Percentiles rank a stretch among this genome's conserved stretches.
These are phyloP conservation scores for Cephalotes varians DNA, from an alignment of 2,888 invertebrate species.

Conservation along the genomic window DNA sequence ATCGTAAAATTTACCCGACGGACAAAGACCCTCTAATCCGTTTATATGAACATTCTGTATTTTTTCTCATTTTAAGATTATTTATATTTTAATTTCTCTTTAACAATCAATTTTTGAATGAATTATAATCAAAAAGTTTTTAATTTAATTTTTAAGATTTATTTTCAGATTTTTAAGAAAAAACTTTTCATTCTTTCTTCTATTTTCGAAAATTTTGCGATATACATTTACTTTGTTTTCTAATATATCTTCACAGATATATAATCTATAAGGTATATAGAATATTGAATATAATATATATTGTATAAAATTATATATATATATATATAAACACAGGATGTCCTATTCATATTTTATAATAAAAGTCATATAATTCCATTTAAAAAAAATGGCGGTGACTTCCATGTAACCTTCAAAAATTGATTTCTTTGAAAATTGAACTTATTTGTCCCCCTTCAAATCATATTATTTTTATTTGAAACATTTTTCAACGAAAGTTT, in stretches of 20 bases:
- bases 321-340: neutral
- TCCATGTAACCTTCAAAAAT: no score
- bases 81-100: neutral
- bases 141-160: neutral
- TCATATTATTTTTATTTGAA: no score
- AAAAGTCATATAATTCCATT: no score
- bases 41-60: neutral
- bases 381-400: no score
- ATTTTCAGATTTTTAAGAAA: neutral
- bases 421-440: no score
- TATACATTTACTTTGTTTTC: neutral
- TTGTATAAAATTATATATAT: neutral
- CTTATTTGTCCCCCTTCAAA: no score
- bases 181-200: neutral
- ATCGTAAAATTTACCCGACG: conserved; percentile 19
- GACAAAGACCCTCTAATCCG: neutral
- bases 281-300: neutral
- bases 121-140: neutral
- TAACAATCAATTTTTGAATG: neutral
- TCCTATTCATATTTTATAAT: no score
- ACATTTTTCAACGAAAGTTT: no score
- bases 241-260: neutral
- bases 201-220: neutral
- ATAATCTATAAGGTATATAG: neutral
- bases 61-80: neutral